These are phyloP conservation scores for Acanthopleura granulata DNA, from an alignment of 2,888 invertebrate species.

Conservation along the genomic window DNA sequence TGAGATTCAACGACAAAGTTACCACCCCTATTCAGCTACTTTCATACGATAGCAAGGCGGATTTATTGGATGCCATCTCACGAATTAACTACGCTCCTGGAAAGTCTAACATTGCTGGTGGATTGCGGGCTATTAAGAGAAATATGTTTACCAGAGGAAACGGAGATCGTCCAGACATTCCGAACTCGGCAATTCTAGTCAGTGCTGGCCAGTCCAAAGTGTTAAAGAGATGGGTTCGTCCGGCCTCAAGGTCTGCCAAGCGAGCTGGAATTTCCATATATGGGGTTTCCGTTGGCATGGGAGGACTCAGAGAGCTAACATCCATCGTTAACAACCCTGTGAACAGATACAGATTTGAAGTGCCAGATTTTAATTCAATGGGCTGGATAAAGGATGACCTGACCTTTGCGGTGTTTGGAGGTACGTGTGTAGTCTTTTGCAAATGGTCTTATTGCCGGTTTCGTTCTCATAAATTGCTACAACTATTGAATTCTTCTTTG, in stretches of 20 bases:
- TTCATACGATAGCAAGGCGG: neutral
- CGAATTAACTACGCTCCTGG: neutral
- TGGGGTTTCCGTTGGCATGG: slow-evolving; percentile 35
- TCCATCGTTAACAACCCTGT: slow-evolving; percentile 30
- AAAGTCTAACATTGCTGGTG: slow-evolving; percentile 10
- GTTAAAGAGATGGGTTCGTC: neutral
- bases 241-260: neutral
- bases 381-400: neutral
- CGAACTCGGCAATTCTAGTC: neutral
- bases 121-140: neutral
- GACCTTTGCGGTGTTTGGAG: neutral
- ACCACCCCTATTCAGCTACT: neutral
- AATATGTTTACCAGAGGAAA: neutral
- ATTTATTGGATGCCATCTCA: neutral
- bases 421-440: slow-evolving; percentile 17
- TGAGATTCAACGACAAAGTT: neutral
- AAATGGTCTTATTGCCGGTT: too few species aligned
- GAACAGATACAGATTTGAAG: neutral
- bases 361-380: neutral
- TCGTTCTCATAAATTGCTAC: too few species aligned
- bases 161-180: neutral
- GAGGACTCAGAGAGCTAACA: slow-evolving; percentile 20
- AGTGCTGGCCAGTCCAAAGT: neutral
- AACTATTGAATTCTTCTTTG: too few species aligned
- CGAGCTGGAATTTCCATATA: slow-evolving; percentile 24